Conservation (phyloP, 2,113 vertebrate genomes). For the Hippocampus abdominalis region DNA sequence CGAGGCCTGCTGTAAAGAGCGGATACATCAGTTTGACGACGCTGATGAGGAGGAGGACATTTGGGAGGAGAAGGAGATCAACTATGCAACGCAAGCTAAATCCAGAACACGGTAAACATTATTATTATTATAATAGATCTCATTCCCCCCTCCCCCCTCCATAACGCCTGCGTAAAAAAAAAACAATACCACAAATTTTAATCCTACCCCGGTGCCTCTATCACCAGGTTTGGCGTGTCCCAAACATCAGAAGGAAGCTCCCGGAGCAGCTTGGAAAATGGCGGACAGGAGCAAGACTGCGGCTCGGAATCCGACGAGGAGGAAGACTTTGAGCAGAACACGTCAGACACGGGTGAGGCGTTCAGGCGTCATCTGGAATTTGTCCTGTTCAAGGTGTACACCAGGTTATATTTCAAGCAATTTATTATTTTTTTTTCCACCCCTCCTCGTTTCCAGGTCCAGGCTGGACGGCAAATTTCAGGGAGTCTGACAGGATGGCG, state of each 20-base stretch:
- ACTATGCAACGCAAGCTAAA: slow-evolving; percentile 81
- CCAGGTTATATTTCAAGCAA: too few species aligned
- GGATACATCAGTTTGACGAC: slow-evolving; percentile 91
- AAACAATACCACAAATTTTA: neutral
- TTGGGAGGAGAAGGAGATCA: slow-evolving; percentile 91
- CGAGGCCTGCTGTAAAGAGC: slow-evolving; percentile 91
- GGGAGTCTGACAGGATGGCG: slow-evolving; percentile 67
- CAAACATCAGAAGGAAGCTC: slow-evolving; percentile 76
- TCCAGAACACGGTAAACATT: slow-evolving; percentile 82
- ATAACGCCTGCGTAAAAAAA: too few species aligned
- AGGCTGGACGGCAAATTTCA: slow-evolving; percentile 78
- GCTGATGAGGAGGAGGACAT: slow-evolving; percentile 92
- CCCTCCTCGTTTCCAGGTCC: slow-evolving; percentile 58
- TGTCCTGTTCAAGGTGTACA: too few species aligned
- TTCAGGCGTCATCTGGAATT: neutral
- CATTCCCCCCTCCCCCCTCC: too few species aligned
- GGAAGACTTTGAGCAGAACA: slow-evolving; percentile 43
- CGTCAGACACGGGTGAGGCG: slow-evolving; percentile 36
- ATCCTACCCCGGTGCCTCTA: neutral
- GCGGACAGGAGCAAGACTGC: slow-evolving; percentile 67
- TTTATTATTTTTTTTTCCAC: neutral
- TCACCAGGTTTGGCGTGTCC: slow-evolving; percentile 81
- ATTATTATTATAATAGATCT: too few species aligned
- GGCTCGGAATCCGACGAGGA: slow-evolving; percentile 72
- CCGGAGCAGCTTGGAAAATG: slow-evolving; percentile 75